Conservation (phyloP, 2,113 vertebrate genomes). For the Rhombomys opimus region DNA sequence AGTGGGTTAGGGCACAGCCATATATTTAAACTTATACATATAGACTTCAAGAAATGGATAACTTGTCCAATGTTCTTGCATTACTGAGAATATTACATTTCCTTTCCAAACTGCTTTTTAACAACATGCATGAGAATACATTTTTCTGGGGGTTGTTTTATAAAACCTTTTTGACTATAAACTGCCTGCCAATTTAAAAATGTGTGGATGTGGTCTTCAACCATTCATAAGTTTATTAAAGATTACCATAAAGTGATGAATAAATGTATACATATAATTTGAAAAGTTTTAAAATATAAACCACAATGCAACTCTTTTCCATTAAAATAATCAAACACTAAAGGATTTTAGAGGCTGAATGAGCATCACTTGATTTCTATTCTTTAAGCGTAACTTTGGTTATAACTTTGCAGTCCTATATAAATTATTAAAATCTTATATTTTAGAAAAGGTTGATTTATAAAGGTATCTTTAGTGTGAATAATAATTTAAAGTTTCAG, state of each 20-base stretch:
- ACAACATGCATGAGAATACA: background rate
- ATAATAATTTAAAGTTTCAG: constrained; percentile 29
- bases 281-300: constrained; percentile 30
- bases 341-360: constrained; percentile 22
- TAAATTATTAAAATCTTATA: constrained; percentile 46
- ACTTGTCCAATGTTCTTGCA: background rate
- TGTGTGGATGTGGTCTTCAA: background rate
- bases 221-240: constrained; percentile 9
- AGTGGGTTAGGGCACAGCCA: background rate
- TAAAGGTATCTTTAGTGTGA: background rate
- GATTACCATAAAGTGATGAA: background rate
- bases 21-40: constrained; percentile 35
- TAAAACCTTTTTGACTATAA: constrained; percentile 6
- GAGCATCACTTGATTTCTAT: constrained; percentile 74
- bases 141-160: constrained; percentile 48
- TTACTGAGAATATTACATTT: background rate
- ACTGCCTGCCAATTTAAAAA: background rate
- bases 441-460: constrained; percentile 47
- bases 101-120: background rate
- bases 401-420: background rate
- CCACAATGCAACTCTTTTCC: background rate
- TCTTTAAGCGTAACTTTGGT: constrained; percentile 76
- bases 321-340: constrained; percentile 48
- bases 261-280: constrained; percentile 31
- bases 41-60: constrained; percentile 13